These are phyloP conservation scores for Gouania willdenowi DNA, from an alignment of 2,797 vertebrate species.

Conservation along the genomic window DNA sequence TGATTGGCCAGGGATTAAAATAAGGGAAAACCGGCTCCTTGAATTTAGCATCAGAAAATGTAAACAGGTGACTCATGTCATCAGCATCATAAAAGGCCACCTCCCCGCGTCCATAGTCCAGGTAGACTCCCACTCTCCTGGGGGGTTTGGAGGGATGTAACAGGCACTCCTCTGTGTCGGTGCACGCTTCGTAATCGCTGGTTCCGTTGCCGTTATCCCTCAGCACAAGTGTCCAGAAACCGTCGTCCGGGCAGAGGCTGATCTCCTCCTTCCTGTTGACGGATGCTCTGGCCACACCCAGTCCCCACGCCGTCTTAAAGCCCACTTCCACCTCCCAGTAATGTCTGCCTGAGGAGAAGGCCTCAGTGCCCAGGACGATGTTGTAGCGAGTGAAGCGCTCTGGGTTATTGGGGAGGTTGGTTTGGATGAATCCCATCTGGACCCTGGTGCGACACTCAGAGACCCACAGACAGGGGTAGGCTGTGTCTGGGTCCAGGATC, in stretches of 20 bases:
- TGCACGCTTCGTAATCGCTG: constrained; percentile 75
- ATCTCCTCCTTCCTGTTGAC: constrained; percentile 71
- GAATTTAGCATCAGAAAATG: constrained; percentile 66
- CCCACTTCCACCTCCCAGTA: constrained; percentile 79
- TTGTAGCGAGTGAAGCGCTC: constrained; percentile 76
- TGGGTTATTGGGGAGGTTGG: constrained; percentile 69
- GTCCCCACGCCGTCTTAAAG: constrained; percentile 71
- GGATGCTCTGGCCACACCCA: constrained; percentile 69
- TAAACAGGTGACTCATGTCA: constrained; percentile 73
- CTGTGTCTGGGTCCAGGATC: constrained; percentile 65
- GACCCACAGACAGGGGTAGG: constrained; percentile 71
- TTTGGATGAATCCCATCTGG: constrained; percentile 61
- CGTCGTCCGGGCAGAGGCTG: constrained; percentile 68
- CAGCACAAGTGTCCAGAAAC: constrained; percentile 73
- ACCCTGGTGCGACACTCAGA: constrained; percentile 62
- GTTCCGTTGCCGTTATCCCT: constrained; percentile 56
- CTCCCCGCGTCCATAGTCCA: constrained; percentile 68
- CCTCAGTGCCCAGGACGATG: constrained; percentile 71
- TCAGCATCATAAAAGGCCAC: constrained; percentile 71
- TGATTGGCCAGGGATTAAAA: constrained; percentile 75
- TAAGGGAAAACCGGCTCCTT: constrained; percentile 73
- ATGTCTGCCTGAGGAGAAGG: constrained; percentile 67
- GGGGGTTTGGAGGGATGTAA: constrained; percentile 62
- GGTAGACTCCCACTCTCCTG: constrained; percentile 56
- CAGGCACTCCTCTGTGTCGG: constrained; percentile 62